phyloP scores from a whole-genome alignment of 2,797 vertebrate genomes.

The Amazona ochrocephala region DNA sequence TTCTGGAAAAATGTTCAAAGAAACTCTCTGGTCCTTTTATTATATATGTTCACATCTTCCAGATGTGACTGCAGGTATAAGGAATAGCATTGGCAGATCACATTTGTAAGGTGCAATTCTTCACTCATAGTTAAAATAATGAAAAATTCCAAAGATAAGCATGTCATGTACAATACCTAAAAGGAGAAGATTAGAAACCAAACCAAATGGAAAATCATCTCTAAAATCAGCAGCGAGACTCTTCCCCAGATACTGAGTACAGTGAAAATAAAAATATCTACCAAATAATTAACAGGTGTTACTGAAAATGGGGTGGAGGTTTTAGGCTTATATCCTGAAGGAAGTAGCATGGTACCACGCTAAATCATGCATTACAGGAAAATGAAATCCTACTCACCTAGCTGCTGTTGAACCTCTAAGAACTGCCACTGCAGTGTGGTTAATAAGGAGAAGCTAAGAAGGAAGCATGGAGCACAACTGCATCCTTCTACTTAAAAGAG shows the following conservation, averaged over 20 bases:
- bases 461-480: background rate
- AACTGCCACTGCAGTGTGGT: background rate
- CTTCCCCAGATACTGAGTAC: conserved; percentile 1
- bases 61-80: background rate
- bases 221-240: conserved; percentile 1
- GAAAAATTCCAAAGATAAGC: background rate
- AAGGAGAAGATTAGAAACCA: background rate
- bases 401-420: conserved; percentile 38
- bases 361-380: conserved; percentile 26
- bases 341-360: background rate
- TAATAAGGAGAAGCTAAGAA: background rate
- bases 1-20: background rate
- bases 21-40: background rate
- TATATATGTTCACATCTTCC: background rate
- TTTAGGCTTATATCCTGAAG: conserved; percentile 32
- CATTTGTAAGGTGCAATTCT: background rate
- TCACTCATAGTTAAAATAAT: background rate
- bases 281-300: background rate
- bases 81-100: background rate
- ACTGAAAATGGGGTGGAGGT: background rate
- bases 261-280: conserved; percentile 31
- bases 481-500: background rate
- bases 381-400: conserved; percentile 3
- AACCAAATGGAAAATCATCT: background rate
- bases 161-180: background rate